Percentiles rank a stretch among this genome's conserved stretches.
These are phyloP conservation scores for Leptarthrus brevirostris DNA, from an alignment of 2,888 invertebrate species.

Conservation along the genomic window DNA sequence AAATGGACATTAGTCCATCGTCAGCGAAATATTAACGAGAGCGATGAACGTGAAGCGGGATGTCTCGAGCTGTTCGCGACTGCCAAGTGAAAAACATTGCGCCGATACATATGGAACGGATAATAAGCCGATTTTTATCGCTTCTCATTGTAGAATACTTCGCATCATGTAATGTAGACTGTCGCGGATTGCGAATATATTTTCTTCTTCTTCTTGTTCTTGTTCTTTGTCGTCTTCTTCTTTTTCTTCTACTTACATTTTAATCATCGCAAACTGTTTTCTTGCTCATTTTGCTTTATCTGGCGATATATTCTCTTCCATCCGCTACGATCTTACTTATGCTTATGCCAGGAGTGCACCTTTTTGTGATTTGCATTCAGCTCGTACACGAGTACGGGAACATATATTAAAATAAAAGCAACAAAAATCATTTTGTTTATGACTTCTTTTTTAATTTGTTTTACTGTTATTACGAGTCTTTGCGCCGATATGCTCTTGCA, in stretches of 20 bases:
- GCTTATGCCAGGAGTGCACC: neutral
- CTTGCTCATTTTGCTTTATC: neutral
- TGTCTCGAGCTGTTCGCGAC: no score
- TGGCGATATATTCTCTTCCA: neutral
- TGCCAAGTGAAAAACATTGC: slow-evolving; percentile 33
- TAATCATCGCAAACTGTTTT: neutral
- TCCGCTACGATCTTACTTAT: neutral
- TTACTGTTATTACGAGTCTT: no score
- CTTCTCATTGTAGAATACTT: neutral
- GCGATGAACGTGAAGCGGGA: no score
- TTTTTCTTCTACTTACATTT: neutral
- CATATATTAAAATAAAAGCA: neutral
- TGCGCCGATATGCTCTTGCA: no score
- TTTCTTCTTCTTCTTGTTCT: neutral
- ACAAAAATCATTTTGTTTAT: no score
- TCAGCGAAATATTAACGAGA: no score
- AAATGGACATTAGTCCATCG: no score
- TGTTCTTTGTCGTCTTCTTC: no score
- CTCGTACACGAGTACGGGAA: neutral
- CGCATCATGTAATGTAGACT: no score
- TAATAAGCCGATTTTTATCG: slow-evolving; percentile 28
- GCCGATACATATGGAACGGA: slow-evolving; percentile 22
- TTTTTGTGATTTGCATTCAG: neutral
- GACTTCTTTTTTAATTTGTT: no score
- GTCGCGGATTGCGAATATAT: no score